Base-by-base conservation (phyloP, 2,113 vertebrate species). In the Barbus barbus region DNA sequence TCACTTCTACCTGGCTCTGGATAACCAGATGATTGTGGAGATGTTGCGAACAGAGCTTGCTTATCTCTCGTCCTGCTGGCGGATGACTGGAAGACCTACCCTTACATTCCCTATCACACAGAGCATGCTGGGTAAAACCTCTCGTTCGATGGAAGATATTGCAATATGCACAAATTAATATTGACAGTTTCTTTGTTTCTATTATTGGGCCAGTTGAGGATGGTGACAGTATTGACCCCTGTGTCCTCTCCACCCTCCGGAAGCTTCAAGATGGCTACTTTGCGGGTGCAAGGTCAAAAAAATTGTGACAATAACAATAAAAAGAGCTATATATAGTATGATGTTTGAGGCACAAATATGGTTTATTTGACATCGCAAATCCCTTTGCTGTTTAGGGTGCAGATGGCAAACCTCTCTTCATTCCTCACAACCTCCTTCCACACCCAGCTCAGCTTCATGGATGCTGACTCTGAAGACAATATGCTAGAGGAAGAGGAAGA, bases 21-120 rank as follows among this genome's bases (percentile, higher is more conserved):
- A 99, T 94, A 99, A 97, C 46, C 97, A 96, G 92, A 99, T 99
- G 98, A 98, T 99, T 14, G 97, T 99, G 88, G 98, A 99, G 89
- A 99, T 99, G 98, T 92, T 99, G 84, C 93, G 96, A 31, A 99
- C 94, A 0, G 97, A 99, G 85, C 91, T 99, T 91, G 95, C 98
- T 61, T 98, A 99, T 85, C 95, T 99, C 20, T 97, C 96, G 14
- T 97, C 96, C 36, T 96, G 97, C 89, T 99, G 98, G 98, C 95
- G 98, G 89, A 99, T 99, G 97, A 99, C 96, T 0, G 98, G 98
- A 84, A 94, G 97, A 74, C 98, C 98, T 80, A 98, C 96, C 0
- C 93, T 99, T 83, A 98, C 95, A 0, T 99, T 99, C 86, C 97
- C 97, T 8, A 93, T 99, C 93, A 98, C 97, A 11, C 94, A 92